Evolutionary conservation across 1,140 invertebrate genomes (phyloP).

Genomic region (Magallana gigas): DNA sequence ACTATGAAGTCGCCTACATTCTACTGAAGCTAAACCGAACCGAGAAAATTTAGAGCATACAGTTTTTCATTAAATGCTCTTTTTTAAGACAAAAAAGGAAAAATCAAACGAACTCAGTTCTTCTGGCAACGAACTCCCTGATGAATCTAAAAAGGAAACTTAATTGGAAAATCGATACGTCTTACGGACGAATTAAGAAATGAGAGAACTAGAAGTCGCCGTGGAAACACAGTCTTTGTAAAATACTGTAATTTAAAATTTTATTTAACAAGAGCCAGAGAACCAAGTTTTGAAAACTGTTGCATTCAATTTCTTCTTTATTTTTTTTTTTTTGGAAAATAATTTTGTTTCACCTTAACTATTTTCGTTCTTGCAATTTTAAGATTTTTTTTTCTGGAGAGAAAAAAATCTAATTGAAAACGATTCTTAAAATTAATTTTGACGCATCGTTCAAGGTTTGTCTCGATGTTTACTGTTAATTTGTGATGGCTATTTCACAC

Average conservation of each 20-base stretch:
- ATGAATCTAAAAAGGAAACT: not conserved
- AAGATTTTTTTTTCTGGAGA: too few species aligned
- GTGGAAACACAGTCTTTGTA: conserved; percentile 24
- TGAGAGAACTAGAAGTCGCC: not conserved
- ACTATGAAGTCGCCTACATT: too few species aligned
- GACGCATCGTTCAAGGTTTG: too few species aligned
- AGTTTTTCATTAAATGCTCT: not conserved
- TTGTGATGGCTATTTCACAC: not conserved
- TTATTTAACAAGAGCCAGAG: not conserved
- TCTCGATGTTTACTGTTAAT: not conserved
- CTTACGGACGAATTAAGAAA: conserved; percentile 24
- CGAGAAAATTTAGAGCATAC: not conserved
- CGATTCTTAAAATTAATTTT: too few species aligned
- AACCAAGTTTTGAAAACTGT: too few species aligned
- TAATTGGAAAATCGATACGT: conserved; percentile 29
- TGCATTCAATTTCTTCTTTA: too few species aligned
- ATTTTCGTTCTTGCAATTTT: too few species aligned
- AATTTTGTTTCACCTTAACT: too few species aligned
- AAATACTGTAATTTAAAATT: not conserved
- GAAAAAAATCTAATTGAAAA: too few species aligned
- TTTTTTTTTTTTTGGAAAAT: too few species aligned
- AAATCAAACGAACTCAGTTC: not conserved
- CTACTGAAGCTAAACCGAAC: not conserved
- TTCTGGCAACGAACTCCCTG: not conserved
- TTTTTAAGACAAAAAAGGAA: not conserved